Base-by-base conservation (phyloP, 2,113 vertebrate genomes). In the Colossoma macropomum region DNA sequence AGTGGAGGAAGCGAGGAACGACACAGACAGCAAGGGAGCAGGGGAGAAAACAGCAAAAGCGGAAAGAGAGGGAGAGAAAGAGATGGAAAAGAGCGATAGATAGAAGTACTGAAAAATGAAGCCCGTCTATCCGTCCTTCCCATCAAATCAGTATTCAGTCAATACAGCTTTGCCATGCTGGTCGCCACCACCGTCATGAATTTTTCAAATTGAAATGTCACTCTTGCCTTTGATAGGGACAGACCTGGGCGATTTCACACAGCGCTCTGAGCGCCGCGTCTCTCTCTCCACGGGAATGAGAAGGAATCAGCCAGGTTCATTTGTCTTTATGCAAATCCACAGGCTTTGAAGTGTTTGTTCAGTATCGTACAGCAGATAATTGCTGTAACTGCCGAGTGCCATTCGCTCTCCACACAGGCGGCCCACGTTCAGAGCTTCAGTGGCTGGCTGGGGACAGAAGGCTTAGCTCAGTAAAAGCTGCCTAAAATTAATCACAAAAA, bases 121-220 rank as follows among this genome's bases (percentile, higher is more conserved):
- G 16, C 45, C 48, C 63, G 41, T 60, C 48, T 62, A 68, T 45
- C 63, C 62, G 41, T 62, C 74, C 66, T 77, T 41, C 65, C 56
- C 59, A 10, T 62, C 63, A 71, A 41, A 70, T 85, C 79, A 54
- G 78, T 85, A 85, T 85, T 69, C 79, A 71, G 63, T 65, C 45
- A 45, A 52, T 70, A 75, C 27, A 17, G 28, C 34, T 63, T 19
- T 60, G 9, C 16, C 23, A 30, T 71, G 79, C 73, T 25, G 28
- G 38, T 30, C 68, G 73, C 73, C 70, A 52, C 73, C 56, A 10
- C 54, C 41, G 59, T 81, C 79, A 81, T 85, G 78, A 77, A 80
- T 80, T 85, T 85, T 85, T 85, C 73, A 85, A 85, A 81, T 77
- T 81, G 84, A 81, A 85, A 85, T 85, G 79, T 85, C 84, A 85